phyloP scores from a whole-genome alignment of 1,140 invertebrate species.

The Calephelis virginiensis region DNA sequence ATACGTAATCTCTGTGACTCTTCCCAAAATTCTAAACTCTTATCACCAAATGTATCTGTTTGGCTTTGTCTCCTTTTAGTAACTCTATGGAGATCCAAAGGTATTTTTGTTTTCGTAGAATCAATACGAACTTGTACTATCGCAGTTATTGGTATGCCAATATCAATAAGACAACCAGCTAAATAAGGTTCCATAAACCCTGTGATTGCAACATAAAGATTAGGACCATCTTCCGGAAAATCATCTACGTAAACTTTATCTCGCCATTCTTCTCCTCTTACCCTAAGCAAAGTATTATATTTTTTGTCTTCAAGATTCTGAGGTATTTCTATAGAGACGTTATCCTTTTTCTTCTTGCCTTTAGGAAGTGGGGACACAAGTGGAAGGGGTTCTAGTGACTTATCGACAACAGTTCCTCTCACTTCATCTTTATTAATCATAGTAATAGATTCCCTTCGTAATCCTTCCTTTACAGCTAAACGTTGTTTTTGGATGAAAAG shows the following conservation, averaged over 20 bases:
- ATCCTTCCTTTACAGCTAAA: conserved; percentile 59
- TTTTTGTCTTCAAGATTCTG: conserved; percentile 61
- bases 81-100: conserved; percentile 37
- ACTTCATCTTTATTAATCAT: conserved; percentile 60
- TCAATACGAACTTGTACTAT: conserved; percentile 65
- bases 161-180: conserved; percentile 62
- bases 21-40: conserved; percentile 61
- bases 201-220: conserved; percentile 77
- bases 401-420: conserved; percentile 44
- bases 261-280: conserved; percentile 79
- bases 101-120: conserved; percentile 30
- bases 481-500: conserved; percentile 60
- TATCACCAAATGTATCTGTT: conserved; percentile 50
- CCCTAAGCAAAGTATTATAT: conserved; percentile 69
- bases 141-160: conserved; percentile 70
- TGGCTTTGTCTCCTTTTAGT: conserved; percentile 54
- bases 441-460: conserved; percentile 57
- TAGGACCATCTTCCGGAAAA: conserved; percentile 74
- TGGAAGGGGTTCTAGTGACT: conserved; percentile 29
- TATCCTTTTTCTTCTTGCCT: conserved; percentile 46
- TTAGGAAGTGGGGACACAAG: conserved; percentile 27
- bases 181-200: conserved; percentile 76
- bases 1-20: conserved; percentile 54
- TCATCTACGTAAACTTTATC: conserved; percentile 77
- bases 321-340: conserved; percentile 21